A percentile compares a stretch with the other conserved stretches of the same genome.
These are phyloP conservation scores for Actinia equina DNA, from an alignment of 64 coral and sea anemone species.

Conservation along the genomic window DNA sequence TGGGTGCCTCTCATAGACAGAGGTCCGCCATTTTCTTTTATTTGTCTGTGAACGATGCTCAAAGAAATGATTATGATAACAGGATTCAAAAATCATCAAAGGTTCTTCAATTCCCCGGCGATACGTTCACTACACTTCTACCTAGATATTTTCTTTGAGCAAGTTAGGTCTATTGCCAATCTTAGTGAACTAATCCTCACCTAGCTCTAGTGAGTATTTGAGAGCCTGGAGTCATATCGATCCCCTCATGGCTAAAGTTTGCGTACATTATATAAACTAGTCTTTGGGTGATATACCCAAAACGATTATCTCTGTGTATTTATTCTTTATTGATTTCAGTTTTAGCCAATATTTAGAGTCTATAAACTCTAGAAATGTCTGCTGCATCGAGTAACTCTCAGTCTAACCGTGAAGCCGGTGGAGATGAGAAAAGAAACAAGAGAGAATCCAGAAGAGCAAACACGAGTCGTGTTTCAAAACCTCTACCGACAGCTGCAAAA, in stretches of 20 bases:
- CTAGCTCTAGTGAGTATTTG: background rate
- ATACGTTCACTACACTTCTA: background rate
- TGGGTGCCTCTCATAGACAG: background rate
- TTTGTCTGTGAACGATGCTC: constrained; percentile 11
- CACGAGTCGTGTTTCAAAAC: constrained; percentile 2
- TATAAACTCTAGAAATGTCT: background rate
- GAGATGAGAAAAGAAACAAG: constrained; percentile 21
- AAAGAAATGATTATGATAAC: constrained; percentile 5
- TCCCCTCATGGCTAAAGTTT: constrained; percentile 7
- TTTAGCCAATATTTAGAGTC: background rate
- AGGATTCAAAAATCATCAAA: background rate
- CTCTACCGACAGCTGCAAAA: constrained; percentile 20
- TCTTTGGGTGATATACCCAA: background rate
- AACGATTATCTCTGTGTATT: background rate
- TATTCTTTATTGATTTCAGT: background rate
- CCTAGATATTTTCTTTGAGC: constrained; percentile 10
- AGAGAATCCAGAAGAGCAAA: constrained; percentile 22
- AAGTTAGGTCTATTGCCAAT: background rate
- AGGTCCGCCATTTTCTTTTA: constrained; percentile 20
- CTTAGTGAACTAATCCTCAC: background rate
- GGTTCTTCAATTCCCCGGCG: background rate
- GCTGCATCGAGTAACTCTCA: constrained; percentile 6
- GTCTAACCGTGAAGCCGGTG: constrained; percentile 17
- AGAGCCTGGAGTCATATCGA: constrained; percentile 9
- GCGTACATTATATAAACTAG: constrained; percentile 5